These are phyloP conservation scores for Helarctos malayanus DNA, from an alignment of 2,797 vertebrate genomes.

Conservation along the genomic window DNA sequence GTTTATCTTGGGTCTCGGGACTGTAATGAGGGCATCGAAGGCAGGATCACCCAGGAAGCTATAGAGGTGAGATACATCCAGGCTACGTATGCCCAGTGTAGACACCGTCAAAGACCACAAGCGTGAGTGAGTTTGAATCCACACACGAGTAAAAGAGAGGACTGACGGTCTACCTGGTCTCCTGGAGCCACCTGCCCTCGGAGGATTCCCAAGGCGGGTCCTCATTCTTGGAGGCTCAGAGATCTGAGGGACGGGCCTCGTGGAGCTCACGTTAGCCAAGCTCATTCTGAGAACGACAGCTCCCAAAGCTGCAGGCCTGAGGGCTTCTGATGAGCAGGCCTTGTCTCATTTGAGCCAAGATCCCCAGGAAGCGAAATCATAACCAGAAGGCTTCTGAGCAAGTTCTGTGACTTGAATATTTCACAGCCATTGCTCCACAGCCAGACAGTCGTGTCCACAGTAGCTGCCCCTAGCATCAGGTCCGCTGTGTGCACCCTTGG, in stretches of 20 bases:
- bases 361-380: not conserved
- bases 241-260: not conserved
- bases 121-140: not conserved
- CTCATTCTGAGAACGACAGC: slow-evolving; percentile 23
- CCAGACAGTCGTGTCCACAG: rapidly evolving
- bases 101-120: not conserved
- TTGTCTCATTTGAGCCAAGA: not conserved
- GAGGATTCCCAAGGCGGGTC: not conserved
- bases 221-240: not conserved
- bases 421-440: not conserved
- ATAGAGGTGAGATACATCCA: not conserved
- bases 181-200: not conserved
- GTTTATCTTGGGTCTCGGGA: not conserved
- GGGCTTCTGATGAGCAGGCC: not conserved
- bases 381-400: slow-evolving; percentile 43
- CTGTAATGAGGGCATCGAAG: not conserved
- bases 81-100: rapidly evolving
- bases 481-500: rapidly evolving
- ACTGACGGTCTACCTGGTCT: not conserved
- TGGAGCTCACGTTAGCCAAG: not conserved
- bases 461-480: not conserved
- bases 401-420: not conserved
- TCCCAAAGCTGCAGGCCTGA: not conserved
- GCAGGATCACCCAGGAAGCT: not conserved
- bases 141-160: not conserved